Base-by-base conservation (phyloP, 1,140 invertebrate genomes). In the Proctacanthus coquilletti region DNA sequence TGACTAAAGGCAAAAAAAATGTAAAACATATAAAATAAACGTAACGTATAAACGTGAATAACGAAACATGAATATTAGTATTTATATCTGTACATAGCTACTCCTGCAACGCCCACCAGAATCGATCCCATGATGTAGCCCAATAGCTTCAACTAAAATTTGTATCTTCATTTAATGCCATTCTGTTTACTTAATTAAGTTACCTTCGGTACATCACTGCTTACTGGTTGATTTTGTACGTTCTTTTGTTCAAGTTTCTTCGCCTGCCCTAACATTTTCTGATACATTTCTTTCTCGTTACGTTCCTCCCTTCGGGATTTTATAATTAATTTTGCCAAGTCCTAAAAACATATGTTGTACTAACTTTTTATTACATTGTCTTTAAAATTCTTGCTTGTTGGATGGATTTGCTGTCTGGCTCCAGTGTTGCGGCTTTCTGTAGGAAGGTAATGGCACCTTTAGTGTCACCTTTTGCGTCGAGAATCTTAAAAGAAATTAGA, bases 191-290 rank as follows among this genome's bases (percentile, higher is more conserved):
- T 34, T 31, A 5, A 37, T 18, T 10, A 14, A 25, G n/a, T 25
- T 45, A 61, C 53, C 43, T 54, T 59, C 14, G 52, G 53, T 17
- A 52, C 51, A 30, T 60, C 56, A 2, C 52, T 47, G 13, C 46
- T 40, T 23, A 48, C 47, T 21, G 49, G 43, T 25, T 54, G 56
- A 34, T 53, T 53, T 21, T 48, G 43, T 40, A 50, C 49, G 21
- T 47, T 47, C 33, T 56, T 60, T 17, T 50, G 50, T 37, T 61
- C 56, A 44, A 61, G 47, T 48, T 61, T 61, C 38, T 58, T 56
- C 3, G 56, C 55, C 36, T 60, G 57, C 2, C 72, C 73, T 18
- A 77, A 49, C 75, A 78, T 78, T 53, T 75, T 75, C 40, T 71
- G 68, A 49, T 78, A 78, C 35, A 79, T 49, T 43, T 71, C 64